Base-by-base conservation (phyloP, 2,113 vertebrate species). In the Lamprologus sp. region DNA sequence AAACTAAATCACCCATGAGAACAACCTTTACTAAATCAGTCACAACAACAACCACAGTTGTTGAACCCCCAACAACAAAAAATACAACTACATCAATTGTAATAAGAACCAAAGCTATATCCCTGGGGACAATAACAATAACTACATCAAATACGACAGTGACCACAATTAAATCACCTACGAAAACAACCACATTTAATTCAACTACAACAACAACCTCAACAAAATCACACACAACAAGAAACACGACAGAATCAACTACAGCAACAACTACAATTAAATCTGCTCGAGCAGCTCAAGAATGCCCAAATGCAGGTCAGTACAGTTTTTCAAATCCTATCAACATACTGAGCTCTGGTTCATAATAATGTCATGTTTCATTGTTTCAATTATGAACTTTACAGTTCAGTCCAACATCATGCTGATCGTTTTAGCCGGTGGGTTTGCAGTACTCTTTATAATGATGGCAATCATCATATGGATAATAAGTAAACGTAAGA, bases 351-450 rank as follows among this genome's bases (percentile, higher is more conserved):
- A 31, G 42, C 15, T 11, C 23, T 19, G 70, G 6, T 77, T 49
- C 70, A 77, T 49, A 19, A 19, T 77, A 31, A 49, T 31, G 26
- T 33, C 17, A 77, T 33, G 45, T n/a, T 51, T 77, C 45, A 77
- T 77, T 8, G 15, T 33, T 77, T n/a, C 10, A 49, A n/a, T 77
- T 33, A 13, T 77, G 11, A 49, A 77, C 47, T 77, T 49, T 51
- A 31, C 73, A 77, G 73, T 77, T 51, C 73, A 77, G 10, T 51
- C 45, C 26, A 77, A 31, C 45, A 31, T 15, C 45, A 49, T 77
- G 17, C 15, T 77, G 73, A 49, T 77, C 7, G 5, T 13, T 77
- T 7, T 77, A 51, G 73, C 10, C 2, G 1, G 26, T 51, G 73
- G 77, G 31, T 79, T 79, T 21, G 77, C 5, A 21, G 49, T 21